Base-by-base conservation (phyloP, 2,113 vertebrate genomes). In the Tichodroma muraria region DNA sequence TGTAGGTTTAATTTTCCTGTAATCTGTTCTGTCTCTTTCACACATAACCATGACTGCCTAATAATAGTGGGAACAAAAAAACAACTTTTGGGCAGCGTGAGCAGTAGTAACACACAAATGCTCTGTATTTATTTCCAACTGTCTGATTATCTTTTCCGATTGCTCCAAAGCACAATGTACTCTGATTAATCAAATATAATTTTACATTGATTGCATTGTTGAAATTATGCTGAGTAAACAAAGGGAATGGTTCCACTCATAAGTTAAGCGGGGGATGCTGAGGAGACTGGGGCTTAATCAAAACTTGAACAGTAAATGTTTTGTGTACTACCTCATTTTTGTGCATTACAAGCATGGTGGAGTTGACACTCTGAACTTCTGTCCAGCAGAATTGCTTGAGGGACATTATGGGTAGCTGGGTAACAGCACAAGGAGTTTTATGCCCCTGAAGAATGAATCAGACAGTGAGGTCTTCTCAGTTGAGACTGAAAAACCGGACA, bases 241-340 rank as follows among this genome's bases (percentile, higher is more conserved):
- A 59, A 73, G 53, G 80, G 77, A 92, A 86, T 38, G 65, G 90
- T 95, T 96, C 88, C 85, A 86, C 94, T 96, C 77, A 6, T 70
- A 85, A 94, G 92, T 93, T 91, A 90, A 70, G 76, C 17, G 33
- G 76, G 82, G 90, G 85, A 86, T 80, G 87, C 93, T 52, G 94
- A 93, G 94, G 89, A 86, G 94, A 90, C 80, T 71, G 81, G 95
- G 96, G 96, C 95, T 84, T 69, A 86, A 97, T 97, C 95, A 89
- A 96, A 97, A 97, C 97, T 96, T 94, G 93, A 97, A 96, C 80
- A 93, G 96, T 90, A 90, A 87, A 86, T 40, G 94, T 96, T 94
- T 94, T 89, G 94, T 95, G 95, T 97, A 95, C 98, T 97, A 98
- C 98, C 98, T 98, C 98, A 98, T 98, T 97, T 97, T 96, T 94